Evolutionary conservation across 2,888 invertebrate species (phyloP).

Genomic region (Tyria jacobaeae): DNA sequence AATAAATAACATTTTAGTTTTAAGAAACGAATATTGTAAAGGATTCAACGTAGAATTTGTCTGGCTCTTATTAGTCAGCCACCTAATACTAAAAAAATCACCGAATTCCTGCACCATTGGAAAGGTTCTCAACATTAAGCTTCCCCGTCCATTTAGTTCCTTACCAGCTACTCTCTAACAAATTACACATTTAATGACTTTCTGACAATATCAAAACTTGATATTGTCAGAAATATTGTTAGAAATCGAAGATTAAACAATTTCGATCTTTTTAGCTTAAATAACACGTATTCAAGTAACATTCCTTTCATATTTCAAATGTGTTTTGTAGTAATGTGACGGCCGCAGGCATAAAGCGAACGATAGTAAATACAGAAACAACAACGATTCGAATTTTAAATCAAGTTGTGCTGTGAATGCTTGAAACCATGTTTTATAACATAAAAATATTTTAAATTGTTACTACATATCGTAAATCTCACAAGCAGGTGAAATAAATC

Average conservation of each 20-base stretch:
- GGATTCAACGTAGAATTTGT: slow-evolving; percentile 40
- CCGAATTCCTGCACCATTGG: slow-evolving; percentile 69
- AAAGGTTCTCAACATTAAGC: slow-evolving; percentile 67
- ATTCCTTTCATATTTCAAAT: slow-evolving; percentile 54
- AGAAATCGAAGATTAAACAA: background rate
- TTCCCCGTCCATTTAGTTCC: slow-evolving; percentile 21
- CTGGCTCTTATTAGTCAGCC: slow-evolving; percentile 44
- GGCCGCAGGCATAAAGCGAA: slow-evolving; percentile 53
- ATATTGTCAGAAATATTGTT: slow-evolving; percentile 10
- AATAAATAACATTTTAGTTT: slow-evolving; percentile 11
- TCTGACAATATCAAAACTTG: slow-evolving; percentile 25
- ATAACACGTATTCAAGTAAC: slow-evolving; percentile 32
- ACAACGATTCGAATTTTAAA: slow-evolving; percentile 61
- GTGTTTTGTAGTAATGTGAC: slow-evolving; percentile 39
- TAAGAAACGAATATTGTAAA: background rate
- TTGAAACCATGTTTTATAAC: slow-evolving; percentile 51
- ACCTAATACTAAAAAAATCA: slow-evolving; percentile 51
- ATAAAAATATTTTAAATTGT: slow-evolving; percentile 56
- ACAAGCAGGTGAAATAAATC: slow-evolving; percentile 57
- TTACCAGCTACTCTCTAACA: slow-evolving; percentile 17
- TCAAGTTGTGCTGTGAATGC: slow-evolving; percentile 62
- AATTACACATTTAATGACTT: slow-evolving; percentile 21
- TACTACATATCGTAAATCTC: slow-evolving; percentile 59
- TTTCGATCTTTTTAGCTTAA: background rate
- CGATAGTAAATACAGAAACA: slow-evolving; percentile 53